Evolutionary conservation across 2,113 vertebrate genomes (phyloP).

Genomic region (Lathamus discolor): DNA sequence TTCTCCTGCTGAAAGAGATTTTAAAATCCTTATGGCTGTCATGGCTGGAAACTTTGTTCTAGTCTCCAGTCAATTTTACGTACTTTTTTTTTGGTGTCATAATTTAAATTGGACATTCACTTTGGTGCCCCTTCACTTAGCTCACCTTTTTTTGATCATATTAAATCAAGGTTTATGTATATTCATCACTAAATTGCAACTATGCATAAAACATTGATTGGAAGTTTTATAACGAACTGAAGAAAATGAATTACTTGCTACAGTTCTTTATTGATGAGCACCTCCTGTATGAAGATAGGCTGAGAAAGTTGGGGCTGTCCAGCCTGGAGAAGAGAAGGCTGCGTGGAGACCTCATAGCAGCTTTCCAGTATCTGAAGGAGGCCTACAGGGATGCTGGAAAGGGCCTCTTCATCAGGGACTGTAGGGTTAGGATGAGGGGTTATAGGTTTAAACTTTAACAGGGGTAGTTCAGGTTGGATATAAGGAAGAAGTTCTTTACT

Average conservation of each 20-base stretch:
- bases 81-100: neutral
- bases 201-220: neutral
- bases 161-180: neutral
- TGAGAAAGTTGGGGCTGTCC: neutral
- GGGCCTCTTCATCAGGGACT: neutral
- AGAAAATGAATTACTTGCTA: neutral
- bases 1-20: neutral
- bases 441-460: neutral
- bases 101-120: neutral
- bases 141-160: neutral
- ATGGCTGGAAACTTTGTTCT: neutral
- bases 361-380: neutral
- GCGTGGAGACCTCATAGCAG: neutral
- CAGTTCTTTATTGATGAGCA: neutral
- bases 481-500: neutral
- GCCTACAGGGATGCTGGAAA: neutral
- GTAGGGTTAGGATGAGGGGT: neutral
- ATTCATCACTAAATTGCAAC: neutral
- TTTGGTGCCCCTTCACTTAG: neutral
- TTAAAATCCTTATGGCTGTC: neutral
- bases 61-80: neutral
- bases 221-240: neutral
- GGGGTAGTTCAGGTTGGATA: neutral
- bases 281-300: neutral
- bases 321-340: neutral